Base-by-base conservation (phyloP, 2,888 invertebrate genomes). In the Helobdella robusta region DNA sequence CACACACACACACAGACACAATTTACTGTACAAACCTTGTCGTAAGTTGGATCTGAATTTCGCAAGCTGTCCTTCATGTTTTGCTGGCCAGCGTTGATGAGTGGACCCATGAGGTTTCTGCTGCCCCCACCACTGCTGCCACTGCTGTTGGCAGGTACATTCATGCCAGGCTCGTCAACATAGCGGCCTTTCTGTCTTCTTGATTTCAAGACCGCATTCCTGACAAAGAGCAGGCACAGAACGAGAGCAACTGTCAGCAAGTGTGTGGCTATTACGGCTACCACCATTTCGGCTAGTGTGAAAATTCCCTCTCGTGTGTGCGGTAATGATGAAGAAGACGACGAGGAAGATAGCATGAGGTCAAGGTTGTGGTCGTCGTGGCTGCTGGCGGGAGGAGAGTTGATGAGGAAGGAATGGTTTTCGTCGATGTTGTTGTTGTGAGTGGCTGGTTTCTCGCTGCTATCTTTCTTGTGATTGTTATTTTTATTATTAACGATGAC, bases 221-320 rank as follows among this genome's bases (percentile, higher is more conserved):
- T 34, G 34, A 54, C 36, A 30, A 63, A 34, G 20, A 54, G 30
- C 8, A 35, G 52, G 44, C 63, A 63, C 25, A 77, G 68, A 70
- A 75, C 75, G 25, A 76, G 69, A 6, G 77, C 65, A 4, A 77
- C 69, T n/a, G 77, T 78, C 59, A 75, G 71, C 18, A 77, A 69
- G 69, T 76, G 76, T 30, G 78, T 78, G 5, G 77, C 77, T 3
- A 76, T 72, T 11, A 78, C 74, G 18, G 78, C 77, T n/a, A 76
- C 76, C 4, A 77, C 72, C 25, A 78, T 72, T 62, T 77, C 76
- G 30, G 75, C 73, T 28, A 75, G 69, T 20, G 72, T 73, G 63
- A 77, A 78, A 36, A 69, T 66, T 25, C 67, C 59, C 20, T 52
- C 32, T 63, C 34, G 18, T 1, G 23, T 20, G 23, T 46, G 36